These are phyloP conservation scores for Amiota minor DNA, from an alignment of 2,888 invertebrate species.

Conservation along the genomic window DNA sequence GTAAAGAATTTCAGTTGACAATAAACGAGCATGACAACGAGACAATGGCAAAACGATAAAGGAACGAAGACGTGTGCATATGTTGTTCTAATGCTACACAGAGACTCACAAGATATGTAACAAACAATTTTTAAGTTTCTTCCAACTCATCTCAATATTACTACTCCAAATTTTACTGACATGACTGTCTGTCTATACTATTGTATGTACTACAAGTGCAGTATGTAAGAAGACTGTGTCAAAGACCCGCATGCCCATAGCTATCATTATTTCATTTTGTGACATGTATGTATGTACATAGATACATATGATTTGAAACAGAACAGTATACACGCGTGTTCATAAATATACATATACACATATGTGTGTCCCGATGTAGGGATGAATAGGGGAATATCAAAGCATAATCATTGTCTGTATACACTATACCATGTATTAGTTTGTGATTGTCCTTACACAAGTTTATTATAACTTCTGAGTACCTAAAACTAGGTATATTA, in stretches of 20 bases:
- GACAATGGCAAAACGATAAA: constrained; percentile 1
- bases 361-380: background rate
- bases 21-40: constrained; percentile 18
- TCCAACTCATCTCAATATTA: no score
- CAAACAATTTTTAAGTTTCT: no score
- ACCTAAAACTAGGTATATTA: no score
- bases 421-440: no score
- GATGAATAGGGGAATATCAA: constrained; percentile 14
- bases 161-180: no score
- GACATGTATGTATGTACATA: no score
- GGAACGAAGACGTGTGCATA: background rate
- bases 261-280: background rate
- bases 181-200: no score
- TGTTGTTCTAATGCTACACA: no score
- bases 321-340: background rate
- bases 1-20: constrained; percentile 10
- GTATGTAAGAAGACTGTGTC: background rate
- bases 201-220: background rate
- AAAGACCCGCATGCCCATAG: constrained; percentile 15
- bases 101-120: no score
- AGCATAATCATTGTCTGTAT: constrained; percentile 3
- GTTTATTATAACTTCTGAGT: no score
- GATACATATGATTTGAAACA: background rate
- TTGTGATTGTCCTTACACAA: no score
- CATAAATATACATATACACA: constrained; percentile 13